Conservation (phyloP, 2,888 invertebrate species). For the Synergus gifuensis region DNA sequence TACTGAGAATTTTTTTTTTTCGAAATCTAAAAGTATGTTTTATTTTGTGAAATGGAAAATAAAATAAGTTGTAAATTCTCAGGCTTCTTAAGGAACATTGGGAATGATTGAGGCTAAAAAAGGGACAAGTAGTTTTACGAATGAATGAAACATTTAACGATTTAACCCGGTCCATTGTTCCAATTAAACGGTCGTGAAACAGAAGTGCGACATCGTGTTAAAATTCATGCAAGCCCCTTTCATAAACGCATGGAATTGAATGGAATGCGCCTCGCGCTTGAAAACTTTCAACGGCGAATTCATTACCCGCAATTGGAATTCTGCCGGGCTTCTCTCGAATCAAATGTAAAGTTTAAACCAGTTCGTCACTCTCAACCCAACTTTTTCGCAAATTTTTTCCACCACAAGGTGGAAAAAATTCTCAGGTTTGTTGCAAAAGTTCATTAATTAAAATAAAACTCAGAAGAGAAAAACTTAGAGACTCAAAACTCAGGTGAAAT, state of each 20-base stretch:
- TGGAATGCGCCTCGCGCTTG: constrained; percentile 33
- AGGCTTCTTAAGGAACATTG: neutral
- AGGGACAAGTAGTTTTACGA: neutral
- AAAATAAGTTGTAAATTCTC: neutral
- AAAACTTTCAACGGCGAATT: constrained; percentile 38
- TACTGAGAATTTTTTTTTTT: neutral
- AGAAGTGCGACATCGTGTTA: constrained; percentile 34
- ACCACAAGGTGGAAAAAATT: neutral
- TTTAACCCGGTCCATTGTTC: constrained; percentile 11
- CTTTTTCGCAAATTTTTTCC: neutral
- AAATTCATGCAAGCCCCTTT: constrained; percentile 33
- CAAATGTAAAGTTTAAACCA: constrained; percentile 12
- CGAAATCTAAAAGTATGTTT: neutral
- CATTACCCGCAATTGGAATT: constrained; percentile 39
- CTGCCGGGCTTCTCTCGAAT: constrained; percentile 23
- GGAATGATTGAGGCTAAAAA: neutral
- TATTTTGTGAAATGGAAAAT: neutral
- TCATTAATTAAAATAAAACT: neutral
- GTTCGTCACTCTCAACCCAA: constrained; percentile 1
- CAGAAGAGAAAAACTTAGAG: too few relatives aligned
- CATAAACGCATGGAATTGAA: constrained; percentile 38
- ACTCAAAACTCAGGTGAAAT: too few relatives aligned
- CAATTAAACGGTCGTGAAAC: constrained; percentile 32
- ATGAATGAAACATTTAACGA: constrained; percentile 33
- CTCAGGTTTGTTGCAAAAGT: neutral